These are phyloP conservation scores for Pachliopta kotzebuea DNA, from an alignment of 2,888 invertebrate species.

Conservation along the genomic window DNA sequence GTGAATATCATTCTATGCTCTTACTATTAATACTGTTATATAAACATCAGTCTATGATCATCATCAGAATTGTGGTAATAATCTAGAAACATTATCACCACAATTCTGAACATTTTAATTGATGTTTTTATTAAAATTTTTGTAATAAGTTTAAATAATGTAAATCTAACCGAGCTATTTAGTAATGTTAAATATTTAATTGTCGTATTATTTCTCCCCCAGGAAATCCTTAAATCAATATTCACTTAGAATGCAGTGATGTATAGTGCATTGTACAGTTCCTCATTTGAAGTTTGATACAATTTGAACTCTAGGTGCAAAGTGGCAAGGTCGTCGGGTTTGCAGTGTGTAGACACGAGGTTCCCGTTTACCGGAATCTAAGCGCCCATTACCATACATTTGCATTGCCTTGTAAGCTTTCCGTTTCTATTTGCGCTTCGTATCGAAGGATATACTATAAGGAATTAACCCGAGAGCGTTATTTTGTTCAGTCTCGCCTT, in stretches of 20 bases:
- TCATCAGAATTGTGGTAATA: no score
- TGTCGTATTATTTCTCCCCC: constrained; percentile 21
- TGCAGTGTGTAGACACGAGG: background rate
- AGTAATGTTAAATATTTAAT: constrained; percentile 7
- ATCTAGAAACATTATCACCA: no score
- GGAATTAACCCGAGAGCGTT: constrained; percentile 49
- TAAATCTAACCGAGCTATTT: background rate
- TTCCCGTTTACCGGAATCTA: constrained; percentile 13
- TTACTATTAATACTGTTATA: no score
- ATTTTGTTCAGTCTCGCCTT: background rate
- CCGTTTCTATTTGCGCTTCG: constrained; percentile 19
- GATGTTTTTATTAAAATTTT: no score
- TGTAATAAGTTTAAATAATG: no score
- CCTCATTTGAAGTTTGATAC: background rate
- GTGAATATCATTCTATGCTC: no score
- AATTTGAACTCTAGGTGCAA: constrained; percentile 7
- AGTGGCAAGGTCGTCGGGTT: no score
- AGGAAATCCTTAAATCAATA: constrained; percentile 21
- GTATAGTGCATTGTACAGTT: constrained; percentile 1
- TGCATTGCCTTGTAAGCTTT: constrained; percentile 27
- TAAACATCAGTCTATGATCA: no score
- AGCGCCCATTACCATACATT: constrained; percentile 25
- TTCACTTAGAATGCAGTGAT: constrained; percentile 19
- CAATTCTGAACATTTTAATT: no score
- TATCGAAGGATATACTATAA: constrained; percentile 10